phyloP scores from a whole-genome alignment of 1,140 invertebrate species.

The Caerostris darwini region DNA sequence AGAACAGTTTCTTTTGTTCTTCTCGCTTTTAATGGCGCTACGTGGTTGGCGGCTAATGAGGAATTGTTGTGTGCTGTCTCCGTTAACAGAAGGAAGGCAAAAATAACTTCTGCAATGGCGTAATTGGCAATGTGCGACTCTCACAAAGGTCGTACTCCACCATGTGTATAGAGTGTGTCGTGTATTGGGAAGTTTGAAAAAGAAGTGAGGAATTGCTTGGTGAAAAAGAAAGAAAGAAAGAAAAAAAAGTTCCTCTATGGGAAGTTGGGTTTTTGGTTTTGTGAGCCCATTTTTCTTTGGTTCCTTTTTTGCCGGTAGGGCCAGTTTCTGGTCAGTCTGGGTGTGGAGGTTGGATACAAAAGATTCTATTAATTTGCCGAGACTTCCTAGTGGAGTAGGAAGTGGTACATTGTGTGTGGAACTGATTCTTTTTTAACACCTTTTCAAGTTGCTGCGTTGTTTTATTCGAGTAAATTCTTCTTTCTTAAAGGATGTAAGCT shows the following conservation, averaged over 20 bases:
- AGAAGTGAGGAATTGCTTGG: background rate
- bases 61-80: background rate
- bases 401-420: background rate
- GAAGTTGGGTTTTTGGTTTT: constrained; percentile 17
- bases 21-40: background rate
- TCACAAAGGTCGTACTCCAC: constrained; percentile 8
- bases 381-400: constrained; percentile 9
- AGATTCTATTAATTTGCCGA: background rate
- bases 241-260: background rate
- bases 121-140: background rate
- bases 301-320: constrained; percentile 8
- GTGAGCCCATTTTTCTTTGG: constrained; percentile 15
- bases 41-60: background rate
- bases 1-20: constrained; percentile 4
- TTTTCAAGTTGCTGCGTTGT: background rate
- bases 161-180: background rate
- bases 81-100: constrained; percentile 1
- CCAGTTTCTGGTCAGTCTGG: constrained; percentile 22
- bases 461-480: background rate
- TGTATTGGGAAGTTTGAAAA: background rate
- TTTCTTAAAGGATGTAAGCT: background rate
- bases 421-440: background rate
- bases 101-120: background rate
- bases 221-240: background rate
- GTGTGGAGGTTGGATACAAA: background rate